Evolutionary conservation across 2,113 vertebrate genomes (phyloP).

Genomic region (Euleptes europaea): DNA sequence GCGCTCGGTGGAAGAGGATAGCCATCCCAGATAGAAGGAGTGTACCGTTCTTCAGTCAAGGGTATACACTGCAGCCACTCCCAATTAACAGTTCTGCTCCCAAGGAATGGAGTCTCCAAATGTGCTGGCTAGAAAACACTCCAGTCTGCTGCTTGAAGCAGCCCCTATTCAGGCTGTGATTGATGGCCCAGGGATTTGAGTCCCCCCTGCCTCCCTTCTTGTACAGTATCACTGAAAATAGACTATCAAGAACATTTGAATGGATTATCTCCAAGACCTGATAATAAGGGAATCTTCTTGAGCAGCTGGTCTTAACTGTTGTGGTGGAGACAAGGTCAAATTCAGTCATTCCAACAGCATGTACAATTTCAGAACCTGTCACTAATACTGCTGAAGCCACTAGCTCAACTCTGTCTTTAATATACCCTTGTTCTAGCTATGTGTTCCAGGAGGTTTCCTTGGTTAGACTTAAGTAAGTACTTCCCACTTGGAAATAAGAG

Average conservation of each 20-base stretch:
- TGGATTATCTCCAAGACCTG: constrained; percentile 8
- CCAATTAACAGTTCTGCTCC: background rate
- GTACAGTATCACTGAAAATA: background rate
- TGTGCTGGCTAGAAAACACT: background rate
- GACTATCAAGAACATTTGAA: background rate
- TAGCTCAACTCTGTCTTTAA: background rate
- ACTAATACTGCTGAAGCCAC: background rate
- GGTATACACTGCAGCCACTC: background rate
- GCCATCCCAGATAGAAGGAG: too few relatives aligned
- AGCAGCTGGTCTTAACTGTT: constrained; percentile 1
- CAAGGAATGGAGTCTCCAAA: background rate
- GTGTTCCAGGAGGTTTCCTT: background rate
- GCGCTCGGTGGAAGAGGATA: too few relatives aligned
- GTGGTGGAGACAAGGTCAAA: constrained; percentile 12
- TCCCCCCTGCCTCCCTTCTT: background rate
- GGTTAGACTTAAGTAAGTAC: background rate
- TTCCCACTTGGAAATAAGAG: background rate
- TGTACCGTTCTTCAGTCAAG: too few relatives aligned
- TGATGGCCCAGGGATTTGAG: background rate
- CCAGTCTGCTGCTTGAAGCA: background rate
- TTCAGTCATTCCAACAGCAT: background rate
- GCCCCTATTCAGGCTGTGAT: background rate
- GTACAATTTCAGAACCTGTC: background rate
- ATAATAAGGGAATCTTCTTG: background rate
- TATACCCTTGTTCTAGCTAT: background rate